These are phyloP conservation scores for Bombus terrestris DNA, from an alignment of 1,140 invertebrate species.

Conservation along the genomic window DNA sequence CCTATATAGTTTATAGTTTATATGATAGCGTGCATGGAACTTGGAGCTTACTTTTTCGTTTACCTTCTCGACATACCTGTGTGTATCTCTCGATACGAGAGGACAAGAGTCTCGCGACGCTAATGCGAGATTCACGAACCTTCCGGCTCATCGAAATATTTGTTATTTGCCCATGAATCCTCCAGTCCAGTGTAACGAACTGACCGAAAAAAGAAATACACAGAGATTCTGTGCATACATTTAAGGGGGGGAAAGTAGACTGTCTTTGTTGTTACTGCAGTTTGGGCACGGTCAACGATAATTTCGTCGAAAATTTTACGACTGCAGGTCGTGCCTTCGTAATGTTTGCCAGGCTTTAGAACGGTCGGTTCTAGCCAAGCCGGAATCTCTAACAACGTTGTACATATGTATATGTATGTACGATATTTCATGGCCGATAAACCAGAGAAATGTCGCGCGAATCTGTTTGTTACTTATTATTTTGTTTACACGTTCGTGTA, in stretches of 20 bases:
- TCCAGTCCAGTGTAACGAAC: background rate
- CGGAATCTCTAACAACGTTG: no score
- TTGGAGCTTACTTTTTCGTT: background rate
- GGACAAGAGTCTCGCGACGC: background rate
- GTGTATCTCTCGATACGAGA: background rate
- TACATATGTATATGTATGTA: background rate
- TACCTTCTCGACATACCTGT: background rate
- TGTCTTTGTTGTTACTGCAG: background rate
- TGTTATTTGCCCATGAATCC: background rate
- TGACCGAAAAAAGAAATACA: background rate
- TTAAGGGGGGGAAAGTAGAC: background rate
- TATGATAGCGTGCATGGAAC: background rate
- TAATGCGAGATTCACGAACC: background rate
- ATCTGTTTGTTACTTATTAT: slow-evolving; percentile 26
- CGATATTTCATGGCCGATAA: background rate
- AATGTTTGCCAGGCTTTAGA: background rate
- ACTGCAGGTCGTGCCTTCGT: background rate
- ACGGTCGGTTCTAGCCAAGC: background rate
- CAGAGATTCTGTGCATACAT: background rate
- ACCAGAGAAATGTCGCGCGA: slow-evolving; percentile 17
- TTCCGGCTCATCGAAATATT: background rate
- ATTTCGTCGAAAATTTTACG: slow-evolving; percentile 17
- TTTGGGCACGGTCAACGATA: slow-evolving; percentile 5
- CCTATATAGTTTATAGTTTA: background rate
- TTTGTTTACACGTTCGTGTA: slow-evolving; percentile 48